Conservation (phyloP, 2,797 vertebrate genomes). For the Sebastiscus tertius region DNA sequence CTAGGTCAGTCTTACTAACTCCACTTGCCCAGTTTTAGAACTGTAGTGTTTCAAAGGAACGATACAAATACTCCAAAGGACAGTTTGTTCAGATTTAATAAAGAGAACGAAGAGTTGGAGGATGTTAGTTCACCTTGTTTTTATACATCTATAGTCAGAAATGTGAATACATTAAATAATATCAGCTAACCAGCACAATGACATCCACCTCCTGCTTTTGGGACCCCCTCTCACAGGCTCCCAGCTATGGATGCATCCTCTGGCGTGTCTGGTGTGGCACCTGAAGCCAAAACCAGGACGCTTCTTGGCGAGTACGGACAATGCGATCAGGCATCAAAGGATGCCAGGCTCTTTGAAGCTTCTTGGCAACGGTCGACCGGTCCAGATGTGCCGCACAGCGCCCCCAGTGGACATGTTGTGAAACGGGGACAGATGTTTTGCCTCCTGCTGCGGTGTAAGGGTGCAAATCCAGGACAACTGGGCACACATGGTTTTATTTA, state of each 20-base stretch:
- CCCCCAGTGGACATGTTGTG: slow-evolving; percentile 36
- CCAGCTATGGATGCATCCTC: slow-evolving; percentile 56
- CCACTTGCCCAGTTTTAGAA: neutral
- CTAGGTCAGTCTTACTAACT: slow-evolving; percentile 8
- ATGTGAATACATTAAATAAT: slow-evolving; percentile 4
- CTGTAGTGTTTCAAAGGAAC: neutral
- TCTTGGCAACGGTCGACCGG: slow-evolving; percentile 52
- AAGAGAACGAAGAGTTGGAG: neutral
- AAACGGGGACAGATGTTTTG: slow-evolving; percentile 34
- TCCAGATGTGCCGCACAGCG: slow-evolving; percentile 55
- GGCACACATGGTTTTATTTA: neutral
- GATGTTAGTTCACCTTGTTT: neutral
- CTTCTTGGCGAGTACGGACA: slow-evolving; percentile 60
- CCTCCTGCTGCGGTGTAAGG: neutral
- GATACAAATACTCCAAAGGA: neutral
- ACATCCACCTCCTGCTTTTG: slow-evolving; percentile 5
- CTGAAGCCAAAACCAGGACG: slow-evolving; percentile 56
- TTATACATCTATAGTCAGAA: neutral
- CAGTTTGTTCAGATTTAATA: neutral
- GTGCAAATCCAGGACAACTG: neutral
- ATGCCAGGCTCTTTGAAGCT: slow-evolving; percentile 73
- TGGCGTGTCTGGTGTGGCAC: slow-evolving; percentile 24
- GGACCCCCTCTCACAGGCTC: slow-evolving; percentile 18
- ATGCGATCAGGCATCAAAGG: slow-evolving; percentile 59
- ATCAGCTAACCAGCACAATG: slow-evolving; percentile 3